Evolutionary conservation across 2,888 invertebrate genomes (phyloP), one percentile per base, ranked within the genome.

Genomic region (Eilema depressum): DNA sequence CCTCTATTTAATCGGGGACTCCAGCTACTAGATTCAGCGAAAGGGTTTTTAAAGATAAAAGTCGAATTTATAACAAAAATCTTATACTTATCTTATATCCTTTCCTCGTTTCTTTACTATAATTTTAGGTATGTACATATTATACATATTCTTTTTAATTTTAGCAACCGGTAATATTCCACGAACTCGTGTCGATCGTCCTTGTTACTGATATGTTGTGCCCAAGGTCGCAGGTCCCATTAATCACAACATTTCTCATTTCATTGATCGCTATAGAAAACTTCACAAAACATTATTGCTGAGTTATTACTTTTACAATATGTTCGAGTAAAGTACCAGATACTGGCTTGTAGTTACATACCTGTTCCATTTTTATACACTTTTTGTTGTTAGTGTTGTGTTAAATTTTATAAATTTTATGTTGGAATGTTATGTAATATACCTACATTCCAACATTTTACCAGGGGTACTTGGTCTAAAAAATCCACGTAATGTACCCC

Each of bases 161-260:
- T 28, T 47, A 62, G 53, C 68, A 62, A 30, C 23, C 33, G 14
- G 25, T 62, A 61, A 67, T 30, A 33, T 62, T 57, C 62, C 62
- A 25, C n/a, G 33, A 60, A 61, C 28, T 64, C 53, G 2, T 56
- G 59, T 25, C 53, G 37, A 26, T 23, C 57, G 59, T 53, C 66
- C 73, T 76, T 80, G 57, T 62, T 65, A 20, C 60, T 64, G 30
- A 78, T 71, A 72, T 74, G 64, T 66, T 69, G 53, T 64, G 59
- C 4, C 47, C 75, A 80, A 79, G 75, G 79, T 30, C 65, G 20
- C 23, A 23, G 23, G 41, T 68, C 17, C 62, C 74, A 78, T 76
- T 66, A 75, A 78, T 81, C 78, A 76, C 64, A 57, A 63, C 62
- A 66, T 65, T 74, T 79, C 67, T 75, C 69, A 75, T 75, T 75